These are phyloP conservation scores for Sphinx pinastri DNA, from an alignment of 2,888 invertebrate species.

Conservation along the genomic window DNA sequence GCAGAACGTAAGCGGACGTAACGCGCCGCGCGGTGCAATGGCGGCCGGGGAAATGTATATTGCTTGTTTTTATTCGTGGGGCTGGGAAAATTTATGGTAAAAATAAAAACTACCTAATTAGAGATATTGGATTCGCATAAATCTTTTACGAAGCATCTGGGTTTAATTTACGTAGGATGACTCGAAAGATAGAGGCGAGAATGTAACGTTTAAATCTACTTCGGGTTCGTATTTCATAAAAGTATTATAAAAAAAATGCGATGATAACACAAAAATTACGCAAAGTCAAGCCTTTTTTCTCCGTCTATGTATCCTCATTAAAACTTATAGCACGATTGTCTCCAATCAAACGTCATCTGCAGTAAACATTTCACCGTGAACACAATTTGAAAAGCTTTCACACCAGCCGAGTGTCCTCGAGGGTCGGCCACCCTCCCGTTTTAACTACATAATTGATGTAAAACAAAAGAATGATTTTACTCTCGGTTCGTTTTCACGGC, in stretches of 20 bases:
- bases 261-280: too few relatives aligned
- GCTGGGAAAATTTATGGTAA: not conserved
- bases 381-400: not conserved
- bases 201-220: not conserved
- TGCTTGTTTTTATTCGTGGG: too few relatives aligned
- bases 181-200: not conserved
- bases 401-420: not conserved
- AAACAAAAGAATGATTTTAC: slow-evolving; percentile 8
- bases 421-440: not conserved
- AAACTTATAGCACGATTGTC: too few relatives aligned
- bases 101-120: too few relatives aligned
- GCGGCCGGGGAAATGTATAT: not conserved
- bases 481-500: not conserved
- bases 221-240: not conserved
- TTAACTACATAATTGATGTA: slow-evolving; percentile 7
- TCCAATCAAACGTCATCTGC: not conserved
- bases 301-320: too few relatives aligned
- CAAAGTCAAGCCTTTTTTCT: too few relatives aligned
- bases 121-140: too few relatives aligned
- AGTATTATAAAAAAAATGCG: not conserved
- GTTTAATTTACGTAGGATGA: too few relatives aligned
- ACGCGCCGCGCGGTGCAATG: not conserved
- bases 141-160: too few relatives aligned
- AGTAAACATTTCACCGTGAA: not conserved
- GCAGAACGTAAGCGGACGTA: not conserved